Percentiles rank a stretch among this genome's conserved stretches.
phyloP scores from a whole-genome alignment of 2,888 invertebrate species.

The Scaptomyza reducta region DNA sequence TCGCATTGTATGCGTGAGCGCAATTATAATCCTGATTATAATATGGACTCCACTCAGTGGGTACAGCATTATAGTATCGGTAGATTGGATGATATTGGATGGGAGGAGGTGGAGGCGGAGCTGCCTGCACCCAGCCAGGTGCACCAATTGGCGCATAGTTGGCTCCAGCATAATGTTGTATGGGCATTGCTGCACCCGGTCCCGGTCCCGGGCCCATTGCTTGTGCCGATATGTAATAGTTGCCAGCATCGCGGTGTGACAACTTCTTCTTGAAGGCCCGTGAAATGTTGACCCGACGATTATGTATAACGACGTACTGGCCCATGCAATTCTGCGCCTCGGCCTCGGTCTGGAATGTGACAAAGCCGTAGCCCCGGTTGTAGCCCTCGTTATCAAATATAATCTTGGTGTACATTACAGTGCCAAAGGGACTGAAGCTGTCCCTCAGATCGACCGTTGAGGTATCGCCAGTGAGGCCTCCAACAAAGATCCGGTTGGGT shows the following conservation, averaged over 20 bases:
- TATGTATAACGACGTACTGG: conserved; percentile 23
- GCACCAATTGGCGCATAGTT: background rate
- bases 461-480: conserved; percentile 93
- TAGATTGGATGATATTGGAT: conserved; percentile 36
- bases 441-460: conserved; percentile 94
- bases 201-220: no score
- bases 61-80: conserved; percentile 32
- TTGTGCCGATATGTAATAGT: background rate
- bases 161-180: conserved; percentile 1
- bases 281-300: conserved; percentile 39
- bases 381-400: conserved; percentile 96
- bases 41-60: conserved; percentile 16
- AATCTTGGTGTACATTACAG: conserved; percentile 94
- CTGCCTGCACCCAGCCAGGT: background rate
- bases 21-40: conserved; percentile 10
- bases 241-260: background rate
- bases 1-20: background rate
- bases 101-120: background rate
- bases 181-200: no score
- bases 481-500: conserved; percentile 96
- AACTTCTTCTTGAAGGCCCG: conserved; percentile 38
- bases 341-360: conserved; percentile 93
- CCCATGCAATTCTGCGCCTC: conserved; percentile 89
- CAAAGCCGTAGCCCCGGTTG: conserved; percentile 90
- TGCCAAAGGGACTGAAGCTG: conserved; percentile 93